phyloP scores from a whole-genome alignment of 2,888 invertebrate genomes.

The Podotricha telesiphe region DNA sequence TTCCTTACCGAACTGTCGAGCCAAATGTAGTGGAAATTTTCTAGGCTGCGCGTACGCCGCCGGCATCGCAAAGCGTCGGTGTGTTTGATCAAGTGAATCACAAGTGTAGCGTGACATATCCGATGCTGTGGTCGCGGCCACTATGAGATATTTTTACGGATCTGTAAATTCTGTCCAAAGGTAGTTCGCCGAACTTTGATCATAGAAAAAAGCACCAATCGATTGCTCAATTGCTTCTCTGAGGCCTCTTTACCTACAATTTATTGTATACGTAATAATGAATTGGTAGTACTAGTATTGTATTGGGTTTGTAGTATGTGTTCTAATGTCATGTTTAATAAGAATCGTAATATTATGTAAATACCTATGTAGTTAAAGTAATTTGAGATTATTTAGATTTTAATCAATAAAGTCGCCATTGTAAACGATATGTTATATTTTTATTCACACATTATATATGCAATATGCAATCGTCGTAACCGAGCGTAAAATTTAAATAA shows the following conservation, averaged over 20 bases:
- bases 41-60: constrained; percentile 59
- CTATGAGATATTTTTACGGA: constrained; percentile 63
- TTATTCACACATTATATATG: constrained; percentile 10
- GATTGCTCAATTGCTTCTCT: constrained; percentile 30
- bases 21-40: constrained; percentile 70
- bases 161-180: constrained; percentile 60
- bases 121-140: constrained; percentile 58
- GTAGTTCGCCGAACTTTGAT: constrained; percentile 37
- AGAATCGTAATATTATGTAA: neutral
- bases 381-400: neutral
- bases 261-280: too few species aligned
- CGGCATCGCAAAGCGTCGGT: constrained; percentile 65
- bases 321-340: neutral
- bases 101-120: constrained; percentile 75
- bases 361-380: neutral
- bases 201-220: constrained; percentile 28
- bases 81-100: constrained; percentile 65
- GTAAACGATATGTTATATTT: neutral
- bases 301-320: neutral
- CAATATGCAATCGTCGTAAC: constrained; percentile 1
- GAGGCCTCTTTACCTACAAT: neutral
- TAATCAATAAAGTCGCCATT: neutral
- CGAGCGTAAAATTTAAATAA: constrained; percentile 14
- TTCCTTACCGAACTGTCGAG: constrained; percentile 49
- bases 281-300: neutral